Evolutionary conservation across 2,888 invertebrate genomes (phyloP).

Genomic region (Chaetogeoica ovagalla): DNA sequence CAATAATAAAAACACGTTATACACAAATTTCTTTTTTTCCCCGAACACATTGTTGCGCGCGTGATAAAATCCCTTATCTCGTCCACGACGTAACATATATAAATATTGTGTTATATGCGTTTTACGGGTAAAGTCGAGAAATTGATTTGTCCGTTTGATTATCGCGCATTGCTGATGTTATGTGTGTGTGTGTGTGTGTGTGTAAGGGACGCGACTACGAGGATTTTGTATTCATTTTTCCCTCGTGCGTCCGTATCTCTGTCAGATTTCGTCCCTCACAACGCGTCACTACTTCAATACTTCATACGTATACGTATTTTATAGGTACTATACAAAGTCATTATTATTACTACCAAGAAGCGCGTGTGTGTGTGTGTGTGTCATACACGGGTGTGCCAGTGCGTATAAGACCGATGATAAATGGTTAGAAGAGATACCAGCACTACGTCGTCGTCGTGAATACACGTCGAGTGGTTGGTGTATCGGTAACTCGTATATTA

Average conservation of each 20-base stretch:
- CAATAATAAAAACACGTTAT: no score
- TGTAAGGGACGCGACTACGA: background rate
- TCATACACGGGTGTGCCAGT: background rate
- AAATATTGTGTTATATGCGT: no score
- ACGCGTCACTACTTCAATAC: no score
- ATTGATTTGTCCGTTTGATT: constrained; percentile 35
- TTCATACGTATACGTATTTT: background rate
- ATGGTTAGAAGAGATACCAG: constrained; percentile 13
- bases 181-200: no score
- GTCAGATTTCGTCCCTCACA: constrained; percentile 24
- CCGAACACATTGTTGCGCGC: no score
- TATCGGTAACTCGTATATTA: background rate
- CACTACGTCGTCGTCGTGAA: constrained; percentile 16
- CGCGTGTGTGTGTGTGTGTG: constrained; percentile 7
- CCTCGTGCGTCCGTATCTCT: background rate
- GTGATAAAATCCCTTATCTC: no score
- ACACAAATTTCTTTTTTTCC: no score
- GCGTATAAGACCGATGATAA: constrained; percentile 20
- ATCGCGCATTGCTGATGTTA: background rate
- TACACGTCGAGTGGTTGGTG: constrained; percentile 38
- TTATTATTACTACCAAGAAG: constrained; percentile 42
- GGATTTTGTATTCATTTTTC: background rate
- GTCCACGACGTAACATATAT: no score
- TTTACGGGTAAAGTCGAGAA: background rate
- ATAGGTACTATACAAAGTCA: background rate